Evolutionary conservation across 2,797 vertebrate genomes (phyloP).

Genomic region (Rhabdomys pumilio): DNA sequence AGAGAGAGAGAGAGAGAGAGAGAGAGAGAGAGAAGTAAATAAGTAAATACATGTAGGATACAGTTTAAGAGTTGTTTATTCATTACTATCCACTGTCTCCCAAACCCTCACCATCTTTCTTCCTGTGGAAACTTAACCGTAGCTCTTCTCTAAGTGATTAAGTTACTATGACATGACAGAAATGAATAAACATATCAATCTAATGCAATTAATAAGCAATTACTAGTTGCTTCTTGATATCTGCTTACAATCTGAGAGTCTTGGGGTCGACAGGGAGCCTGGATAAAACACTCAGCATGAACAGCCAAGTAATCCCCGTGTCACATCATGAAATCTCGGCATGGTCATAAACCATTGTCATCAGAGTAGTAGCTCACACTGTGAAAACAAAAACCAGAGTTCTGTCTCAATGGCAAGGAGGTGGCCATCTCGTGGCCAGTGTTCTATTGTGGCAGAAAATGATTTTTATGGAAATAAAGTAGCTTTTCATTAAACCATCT

Average conservation of each 20-base stretch:
- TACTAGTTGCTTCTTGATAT: background rate
- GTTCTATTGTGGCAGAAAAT: background rate
- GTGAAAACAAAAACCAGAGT: background rate
- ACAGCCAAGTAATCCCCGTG: background rate
- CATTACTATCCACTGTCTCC: background rate
- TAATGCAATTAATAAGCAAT: conserved; percentile 20
- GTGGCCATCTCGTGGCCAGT: background rate
- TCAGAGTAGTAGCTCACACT: conserved; percentile 35
- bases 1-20: too few species aligned
- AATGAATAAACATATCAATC: background rate
- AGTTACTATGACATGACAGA: background rate
- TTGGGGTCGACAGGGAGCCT: too few species aligned
- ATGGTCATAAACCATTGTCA: conserved; percentile 1
- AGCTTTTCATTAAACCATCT: conserved; percentile 10
- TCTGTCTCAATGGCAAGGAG: background rate
- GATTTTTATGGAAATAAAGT: conserved; percentile 1
- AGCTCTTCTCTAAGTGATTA: background rate
- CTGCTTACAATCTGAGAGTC: background rate
- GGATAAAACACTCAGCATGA: accelerated
- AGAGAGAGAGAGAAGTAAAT: background rate
- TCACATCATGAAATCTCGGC: background rate
- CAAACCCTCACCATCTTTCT: background rate
- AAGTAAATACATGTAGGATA: background rate
- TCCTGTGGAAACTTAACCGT: background rate
- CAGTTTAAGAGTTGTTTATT: background rate